These are phyloP conservation scores for Argynnis bischoffii DNA, from an alignment of 2,888 invertebrate genomes.

Conservation along the genomic window DNA sequence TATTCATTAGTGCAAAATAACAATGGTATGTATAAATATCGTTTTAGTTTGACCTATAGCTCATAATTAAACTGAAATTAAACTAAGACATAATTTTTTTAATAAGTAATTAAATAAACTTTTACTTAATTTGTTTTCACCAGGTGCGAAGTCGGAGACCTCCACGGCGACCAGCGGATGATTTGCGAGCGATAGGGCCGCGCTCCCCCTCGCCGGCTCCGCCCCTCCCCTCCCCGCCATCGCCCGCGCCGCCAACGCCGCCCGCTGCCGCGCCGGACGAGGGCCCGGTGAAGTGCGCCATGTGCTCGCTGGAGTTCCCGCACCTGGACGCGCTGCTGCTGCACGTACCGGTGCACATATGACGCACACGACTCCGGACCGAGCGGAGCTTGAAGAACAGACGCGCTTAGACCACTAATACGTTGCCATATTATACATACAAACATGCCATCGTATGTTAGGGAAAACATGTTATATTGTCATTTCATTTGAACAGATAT, in stretches of 20 bases:
- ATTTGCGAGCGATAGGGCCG: conserved; percentile 63
- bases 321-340: conserved; percentile 87
- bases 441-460: neutral
- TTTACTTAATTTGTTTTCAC: neutral
- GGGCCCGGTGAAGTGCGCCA: conserved; percentile 89
- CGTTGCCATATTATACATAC: neutral
- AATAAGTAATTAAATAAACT: neutral
- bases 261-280: conserved; percentile 47
- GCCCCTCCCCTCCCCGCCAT: conserved; percentile 25
- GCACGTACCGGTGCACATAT: conserved; percentile 92
- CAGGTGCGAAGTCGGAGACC: conserved; percentile 60
- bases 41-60: no score
- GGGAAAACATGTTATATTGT: neutral
- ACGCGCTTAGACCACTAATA: conserved; percentile 11
- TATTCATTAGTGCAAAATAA: no score
- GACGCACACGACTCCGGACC: conserved; percentile 56
- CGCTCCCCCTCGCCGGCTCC: conserved; percentile 41
- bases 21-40: no score
- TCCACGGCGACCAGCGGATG: conserved; percentile 70
- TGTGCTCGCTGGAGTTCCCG: conserved; percentile 90
- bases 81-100: no score
- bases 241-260: conserved; percentile 31
- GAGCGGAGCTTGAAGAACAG: conserved; percentile 15
- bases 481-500: neutral
- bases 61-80: no score